These are phyloP conservation scores for Himalopsyche tibetana DNA, from an alignment of 2,888 invertebrate species.

Conservation along the genomic window DNA sequence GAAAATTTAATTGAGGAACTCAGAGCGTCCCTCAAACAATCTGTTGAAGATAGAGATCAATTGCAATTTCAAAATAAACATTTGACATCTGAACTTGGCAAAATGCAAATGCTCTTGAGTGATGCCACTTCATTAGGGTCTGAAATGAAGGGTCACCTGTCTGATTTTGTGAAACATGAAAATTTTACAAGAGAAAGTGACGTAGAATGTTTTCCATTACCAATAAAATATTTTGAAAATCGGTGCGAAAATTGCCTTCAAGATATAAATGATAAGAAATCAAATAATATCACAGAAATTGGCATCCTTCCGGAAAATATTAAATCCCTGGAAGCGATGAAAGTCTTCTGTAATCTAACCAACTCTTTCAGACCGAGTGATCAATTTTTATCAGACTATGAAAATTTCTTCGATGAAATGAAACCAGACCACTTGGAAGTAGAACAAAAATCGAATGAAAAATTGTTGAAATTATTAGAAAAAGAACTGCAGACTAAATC, in stretches of 20 bases:
- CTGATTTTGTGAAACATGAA: constrained; percentile 75
- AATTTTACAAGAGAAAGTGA: constrained; percentile 72
- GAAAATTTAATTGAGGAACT: constrained; percentile 85
- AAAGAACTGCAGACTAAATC: constrained; percentile 76
- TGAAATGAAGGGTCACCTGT: constrained; percentile 72
- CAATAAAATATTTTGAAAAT: constrained; percentile 22
- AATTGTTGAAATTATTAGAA: constrained; percentile 76
- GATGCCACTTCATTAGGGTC: constrained; percentile 71
- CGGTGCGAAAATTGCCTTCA: not conserved
- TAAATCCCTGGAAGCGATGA: constrained; percentile 2
- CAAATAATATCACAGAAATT: not conserved
- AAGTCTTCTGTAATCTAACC: not conserved
- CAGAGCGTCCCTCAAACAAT: constrained; percentile 83
- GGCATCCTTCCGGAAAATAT: constrained; percentile 6
- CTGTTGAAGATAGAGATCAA: constrained; percentile 79
- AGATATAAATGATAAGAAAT: constrained; percentile 36
- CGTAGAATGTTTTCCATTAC: constrained; percentile 22
- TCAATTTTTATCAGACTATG: constrained; percentile 67
- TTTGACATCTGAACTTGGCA: constrained; percentile 78
- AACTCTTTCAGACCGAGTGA: constrained; percentile 50
- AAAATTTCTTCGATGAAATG: constrained; percentile 70
- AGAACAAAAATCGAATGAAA: constrained; percentile 73
- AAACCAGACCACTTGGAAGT: constrained; percentile 64
- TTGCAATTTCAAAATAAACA: constrained; percentile 80
- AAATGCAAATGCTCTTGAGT: constrained; percentile 72